Percentiles rank a stretch among this genome's conserved stretches.
Evolutionary conservation across 1,140 invertebrate species (phyloP).

Genomic region (Ceratosolen solmsi): DNA sequence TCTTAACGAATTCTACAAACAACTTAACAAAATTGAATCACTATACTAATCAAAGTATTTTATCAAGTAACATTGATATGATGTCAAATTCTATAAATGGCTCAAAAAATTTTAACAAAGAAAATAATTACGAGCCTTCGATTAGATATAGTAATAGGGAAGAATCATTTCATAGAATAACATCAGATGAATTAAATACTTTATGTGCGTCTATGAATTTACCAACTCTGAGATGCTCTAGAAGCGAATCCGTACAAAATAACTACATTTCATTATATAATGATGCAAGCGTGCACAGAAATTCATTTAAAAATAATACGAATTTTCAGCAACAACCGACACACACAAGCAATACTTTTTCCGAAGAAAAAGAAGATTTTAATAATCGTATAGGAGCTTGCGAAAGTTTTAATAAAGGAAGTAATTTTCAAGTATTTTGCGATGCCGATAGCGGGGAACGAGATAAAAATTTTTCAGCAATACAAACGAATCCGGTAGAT

Average conservation of each 20-base stretch:
- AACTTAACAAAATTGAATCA: constrained; percentile 15
- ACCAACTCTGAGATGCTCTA: constrained; percentile 31
- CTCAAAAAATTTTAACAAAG: constrained; percentile 31
- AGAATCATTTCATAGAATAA: constrained; percentile 39
- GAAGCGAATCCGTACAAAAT: neutral
- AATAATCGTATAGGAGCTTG: neutral
- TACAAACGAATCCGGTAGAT: neutral
- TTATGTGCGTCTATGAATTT: constrained; percentile 51
- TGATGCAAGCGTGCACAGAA: constrained; percentile 27
- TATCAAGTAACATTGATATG: constrained; percentile 12
- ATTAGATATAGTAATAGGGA: constrained; percentile 32
- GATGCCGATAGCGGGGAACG: neutral
- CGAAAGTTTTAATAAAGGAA: neutral
- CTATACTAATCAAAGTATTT: constrained; percentile 14
- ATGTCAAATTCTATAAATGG: constrained; percentile 3
- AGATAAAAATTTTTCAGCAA: constrained; percentile 1
- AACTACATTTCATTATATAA: constrained; percentile 23
- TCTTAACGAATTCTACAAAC: neutral
- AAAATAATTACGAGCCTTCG: constrained; percentile 19
- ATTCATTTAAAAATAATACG: constrained; percentile 34
- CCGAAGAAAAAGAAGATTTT: neutral
- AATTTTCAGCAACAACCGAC: constrained; percentile 6
- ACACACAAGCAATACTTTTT: neutral
- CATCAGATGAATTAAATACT: constrained; percentile 49
- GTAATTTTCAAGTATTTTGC: constrained; percentile 5